A percentile compares a stretch with the other conserved stretches of the same genome.
These are phyloP conservation scores for Python bivittatus DNA, from an alignment of 2,113 vertebrate genomes.

Conservation along the genomic window DNA sequence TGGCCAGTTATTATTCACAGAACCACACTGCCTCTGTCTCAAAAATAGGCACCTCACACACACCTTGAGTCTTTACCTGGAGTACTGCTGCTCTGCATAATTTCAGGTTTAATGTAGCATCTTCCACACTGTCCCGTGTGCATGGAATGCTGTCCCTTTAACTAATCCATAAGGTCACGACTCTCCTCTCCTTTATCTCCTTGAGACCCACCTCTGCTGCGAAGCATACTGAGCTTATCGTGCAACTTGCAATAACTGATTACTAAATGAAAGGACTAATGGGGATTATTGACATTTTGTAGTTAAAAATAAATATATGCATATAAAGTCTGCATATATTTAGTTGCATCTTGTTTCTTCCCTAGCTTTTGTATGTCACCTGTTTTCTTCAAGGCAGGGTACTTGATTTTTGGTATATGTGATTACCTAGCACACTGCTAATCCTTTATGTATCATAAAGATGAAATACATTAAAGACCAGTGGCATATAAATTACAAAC, in stretches of 20 bases:
- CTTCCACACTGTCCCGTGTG: slow-evolving; percentile 64
- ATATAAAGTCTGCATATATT: slow-evolving; percentile 54
- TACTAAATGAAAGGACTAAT: slow-evolving; percentile 54
- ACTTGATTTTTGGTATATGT: slow-evolving; percentile 39
- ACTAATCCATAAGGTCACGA: slow-evolving; percentile 47
- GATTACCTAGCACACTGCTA: slow-evolving; percentile 27
- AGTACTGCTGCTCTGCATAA: slow-evolving; percentile 65
- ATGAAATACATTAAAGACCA: background rate
- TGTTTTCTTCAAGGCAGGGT: slow-evolving; percentile 57
- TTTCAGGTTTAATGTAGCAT: slow-evolving; percentile 29
- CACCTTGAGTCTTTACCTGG: slow-evolving; percentile 36
- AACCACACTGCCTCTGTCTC: slow-evolving; percentile 59
- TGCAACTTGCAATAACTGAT: slow-evolving; percentile 5
- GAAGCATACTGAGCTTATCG: slow-evolving; percentile 32
- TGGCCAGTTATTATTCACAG: slow-evolving; percentile 10
- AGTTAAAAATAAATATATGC: slow-evolving; percentile 22
- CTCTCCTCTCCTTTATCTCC: slow-evolving; percentile 54
- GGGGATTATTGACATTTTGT: slow-evolving; percentile 36
- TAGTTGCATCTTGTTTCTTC: slow-evolving; percentile 53
- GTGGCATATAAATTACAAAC: background rate
- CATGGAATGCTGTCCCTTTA: slow-evolving; percentile 63
- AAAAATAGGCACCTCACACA: slow-evolving; percentile 58
- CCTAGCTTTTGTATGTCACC: slow-evolving; percentile 52
- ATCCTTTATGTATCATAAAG: slow-evolving; percentile 4
- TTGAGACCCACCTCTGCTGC: slow-evolving; percentile 33